Conservation (phyloP, 2,888 invertebrate species). For the Malthinus seriepunctatus region DNA sequence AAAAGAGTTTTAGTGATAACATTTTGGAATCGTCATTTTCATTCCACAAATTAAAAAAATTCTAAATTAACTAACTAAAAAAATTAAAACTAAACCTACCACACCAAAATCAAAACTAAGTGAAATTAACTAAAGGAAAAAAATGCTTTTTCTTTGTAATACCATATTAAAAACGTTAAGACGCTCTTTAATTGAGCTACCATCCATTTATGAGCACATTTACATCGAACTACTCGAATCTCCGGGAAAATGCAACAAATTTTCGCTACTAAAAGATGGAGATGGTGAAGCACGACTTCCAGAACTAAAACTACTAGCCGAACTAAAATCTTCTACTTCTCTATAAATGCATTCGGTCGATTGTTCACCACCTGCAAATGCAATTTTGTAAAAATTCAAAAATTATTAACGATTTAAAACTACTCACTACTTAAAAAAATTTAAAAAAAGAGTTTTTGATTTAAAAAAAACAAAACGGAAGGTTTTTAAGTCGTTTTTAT, state of each 20-base stretch:
- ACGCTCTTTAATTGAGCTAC: too few species aligned
- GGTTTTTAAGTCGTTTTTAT: background rate
- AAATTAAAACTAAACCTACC: too few species aligned
- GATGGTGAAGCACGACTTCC: conserved; percentile 80
- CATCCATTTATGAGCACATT: background rate
- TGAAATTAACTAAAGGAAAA: too few species aligned
- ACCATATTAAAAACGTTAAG: too few species aligned
- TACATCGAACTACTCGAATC: conserved; percentile 73
- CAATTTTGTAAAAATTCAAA: background rate
- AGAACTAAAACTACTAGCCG: conserved; percentile 79
- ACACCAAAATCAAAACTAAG: too few species aligned
- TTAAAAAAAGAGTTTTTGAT: background rate
- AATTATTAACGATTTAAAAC: background rate
- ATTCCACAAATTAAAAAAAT: too few species aligned
- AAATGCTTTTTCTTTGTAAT: too few species aligned
- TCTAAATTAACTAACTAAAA: too few species aligned
- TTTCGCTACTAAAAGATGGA: conserved; percentile 74
- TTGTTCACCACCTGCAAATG: conserved; percentile 59
- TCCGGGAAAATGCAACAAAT: conserved; percentile 77
- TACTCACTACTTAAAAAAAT: background rate
- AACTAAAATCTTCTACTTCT: conserved; percentile 77
- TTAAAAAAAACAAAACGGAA: too few species aligned
- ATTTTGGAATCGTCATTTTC: too few species aligned
- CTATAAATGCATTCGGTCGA: conserved; percentile 61
- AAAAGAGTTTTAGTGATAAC: too few species aligned